Conservation (phyloP, 64 coral and sea anemone genomes). For the Acropora tenuis region DNA sequence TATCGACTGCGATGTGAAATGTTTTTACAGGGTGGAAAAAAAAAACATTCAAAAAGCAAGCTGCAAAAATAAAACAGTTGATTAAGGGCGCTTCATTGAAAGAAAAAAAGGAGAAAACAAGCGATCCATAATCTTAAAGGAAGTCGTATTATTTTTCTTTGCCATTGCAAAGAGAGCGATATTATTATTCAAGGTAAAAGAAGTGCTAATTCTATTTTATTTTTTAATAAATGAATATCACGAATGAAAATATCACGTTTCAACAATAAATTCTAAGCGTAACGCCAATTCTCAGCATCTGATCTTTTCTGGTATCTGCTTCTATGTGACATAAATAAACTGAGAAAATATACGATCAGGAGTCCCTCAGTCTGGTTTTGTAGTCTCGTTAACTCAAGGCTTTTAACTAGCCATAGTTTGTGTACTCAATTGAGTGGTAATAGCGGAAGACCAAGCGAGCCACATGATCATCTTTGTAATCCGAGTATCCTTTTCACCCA, state of each 20-base stretch:
- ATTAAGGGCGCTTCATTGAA: conserved; percentile 40
- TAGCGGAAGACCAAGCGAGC: conserved; percentile 90
- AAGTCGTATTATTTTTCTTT: background rate
- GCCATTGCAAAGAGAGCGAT: background rate
- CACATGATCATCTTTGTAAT: conserved; percentile 97
- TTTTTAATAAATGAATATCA: background rate
- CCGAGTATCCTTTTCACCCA: conserved; percentile 92
- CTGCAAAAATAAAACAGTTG: conserved; percentile 33
- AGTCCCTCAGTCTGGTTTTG: conserved; percentile 43
- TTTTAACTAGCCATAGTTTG: conserved; percentile 92
- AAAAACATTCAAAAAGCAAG: conserved; percentile 55
- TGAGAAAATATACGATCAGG: conserved; percentile 12
- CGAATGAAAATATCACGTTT: too few species aligned
- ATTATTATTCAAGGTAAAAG: background rate
- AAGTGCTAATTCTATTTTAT: background rate
- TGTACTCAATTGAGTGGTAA: conserved; percentile 93
- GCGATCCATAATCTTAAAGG: background rate
- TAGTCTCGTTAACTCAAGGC: conserved; percentile 64
- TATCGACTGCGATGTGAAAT: conserved; percentile 56
- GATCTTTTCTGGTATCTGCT: background rate
- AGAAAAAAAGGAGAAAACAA: background rate
- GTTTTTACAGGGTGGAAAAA: conserved; percentile 42
- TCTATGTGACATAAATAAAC: background rate
- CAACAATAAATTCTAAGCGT: too few species aligned
- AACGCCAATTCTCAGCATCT: background rate